Percentiles rank a stretch among this genome's conserved stretches.
These are phyloP conservation scores for Aurelia sp. DNA, from an alignment of 30 jellyfish, hydroid and myxozoan species.

Conservation along the genomic window DNA sequence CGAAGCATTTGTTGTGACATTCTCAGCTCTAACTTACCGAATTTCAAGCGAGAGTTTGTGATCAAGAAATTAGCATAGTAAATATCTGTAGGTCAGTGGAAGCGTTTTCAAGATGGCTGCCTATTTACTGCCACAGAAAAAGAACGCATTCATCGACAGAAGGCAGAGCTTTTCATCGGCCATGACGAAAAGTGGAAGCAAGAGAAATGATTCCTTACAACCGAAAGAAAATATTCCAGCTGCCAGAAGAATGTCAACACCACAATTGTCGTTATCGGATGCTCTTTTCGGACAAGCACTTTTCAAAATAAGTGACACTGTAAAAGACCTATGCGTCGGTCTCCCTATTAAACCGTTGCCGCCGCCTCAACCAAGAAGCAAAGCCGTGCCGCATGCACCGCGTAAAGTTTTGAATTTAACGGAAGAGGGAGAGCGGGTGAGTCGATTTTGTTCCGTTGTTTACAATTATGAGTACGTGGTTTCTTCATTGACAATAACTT, in stretches of 20 bases:
- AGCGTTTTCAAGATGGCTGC: not conserved
- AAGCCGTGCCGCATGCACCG: conserved; percentile 95
- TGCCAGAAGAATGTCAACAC: conserved; percentile 57
- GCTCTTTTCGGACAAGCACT: conserved; percentile 62
- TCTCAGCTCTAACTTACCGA: too few species aligned
- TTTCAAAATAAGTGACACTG: conserved; percentile 65
- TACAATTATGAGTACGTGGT: too few species aligned
- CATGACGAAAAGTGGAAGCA: not conserved
- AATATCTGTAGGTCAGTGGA: too few species aligned
- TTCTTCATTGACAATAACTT: too few species aligned
- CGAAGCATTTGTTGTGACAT: too few species aligned
- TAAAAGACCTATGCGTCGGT: conserved; percentile 91
- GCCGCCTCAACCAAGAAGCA: conserved; percentile 71
- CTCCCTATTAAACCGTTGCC: conserved; percentile 96
- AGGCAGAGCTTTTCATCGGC: conserved; percentile 35
- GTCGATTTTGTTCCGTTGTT: not conserved
- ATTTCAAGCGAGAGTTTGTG: too few species aligned
- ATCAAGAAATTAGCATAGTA: too few species aligned
- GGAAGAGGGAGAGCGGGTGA: conserved; percentile 79
- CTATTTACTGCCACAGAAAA: conserved; percentile 13
- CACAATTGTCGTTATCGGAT: conserved; percentile 28
- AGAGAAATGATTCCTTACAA: not conserved
- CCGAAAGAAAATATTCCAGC: conserved; percentile 12
- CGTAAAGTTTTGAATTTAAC: conserved; percentile 60
- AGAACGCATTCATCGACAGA: conserved; percentile 16